Evolutionary conservation across 2,888 invertebrate species (phyloP), one percentile per base, ranked within the genome.

Genomic region (Andrena trimmerana): DNA sequence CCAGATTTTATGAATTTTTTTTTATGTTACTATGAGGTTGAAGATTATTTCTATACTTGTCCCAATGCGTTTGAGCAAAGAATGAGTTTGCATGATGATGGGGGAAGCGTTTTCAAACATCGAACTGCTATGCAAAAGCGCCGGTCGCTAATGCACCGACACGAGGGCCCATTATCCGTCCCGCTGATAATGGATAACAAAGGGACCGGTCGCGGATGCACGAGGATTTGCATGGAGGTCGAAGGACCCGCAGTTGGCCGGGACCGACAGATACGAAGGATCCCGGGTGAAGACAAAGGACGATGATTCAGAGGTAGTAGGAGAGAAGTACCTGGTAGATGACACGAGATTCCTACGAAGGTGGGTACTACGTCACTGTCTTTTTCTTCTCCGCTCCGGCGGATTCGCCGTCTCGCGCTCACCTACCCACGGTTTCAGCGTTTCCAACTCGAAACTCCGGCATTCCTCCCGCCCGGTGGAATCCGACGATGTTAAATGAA

Each of bases 281-380:
- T 90, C 84, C 88, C 77, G 83, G 70, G 78, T 73, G 84, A 87
- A 88, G 88, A 90, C 90, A 91, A 90, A 90, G 88, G 87, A 86
- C 83, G 88, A 88, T 89, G 90, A 90, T 90, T 88, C 87, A 88
- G 84, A 88, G 81, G 82, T 79, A 85, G 84, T 59, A 82, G 81
- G 81, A 83, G 84, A 86, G 79, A 85, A 87, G 88, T 88, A 90
- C 86, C 87, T 88, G 88, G 88, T 87, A 88, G 89, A 91, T 91
- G 90, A 91, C 90, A 90, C 89, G 86, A 87, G 89, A 90, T 91
- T 91, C 90, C 90, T 89, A 87, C 87, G 90, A 90, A 88, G 87
- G 89, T 88, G 88, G 89, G 86, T 87, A 90, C 90, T 91, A 90
- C 86, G 89, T 91, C 91, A 91, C 86, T 89, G 87, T 90, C 88